Evolutionary conservation across 2,888 invertebrate genomes (phyloP).

Genomic region (Onthophagus sagittarius): DNA sequence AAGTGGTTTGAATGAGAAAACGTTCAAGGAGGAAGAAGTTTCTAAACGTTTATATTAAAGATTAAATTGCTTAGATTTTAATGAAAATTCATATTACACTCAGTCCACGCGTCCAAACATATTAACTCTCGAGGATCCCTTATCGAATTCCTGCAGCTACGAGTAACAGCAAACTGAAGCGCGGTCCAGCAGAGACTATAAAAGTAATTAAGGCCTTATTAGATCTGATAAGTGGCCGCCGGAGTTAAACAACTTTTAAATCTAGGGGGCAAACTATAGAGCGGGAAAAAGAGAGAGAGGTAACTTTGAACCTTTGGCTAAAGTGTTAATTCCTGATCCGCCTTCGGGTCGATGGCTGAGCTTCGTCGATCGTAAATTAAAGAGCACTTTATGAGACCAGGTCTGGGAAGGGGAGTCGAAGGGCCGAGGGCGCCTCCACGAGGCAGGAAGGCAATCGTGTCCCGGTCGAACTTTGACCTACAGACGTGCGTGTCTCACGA

Average conservation of each 20-base stretch:
- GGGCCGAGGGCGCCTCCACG: background rate
- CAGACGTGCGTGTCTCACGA: constrained; percentile 11
- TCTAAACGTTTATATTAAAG: too few relatives aligned
- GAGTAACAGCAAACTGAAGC: background rate
- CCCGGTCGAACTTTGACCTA: constrained; percentile 7
- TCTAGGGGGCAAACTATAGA: constrained; percentile 1
- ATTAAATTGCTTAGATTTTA: background rate
- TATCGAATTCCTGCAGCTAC: background rate
- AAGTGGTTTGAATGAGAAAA: too few relatives aligned
- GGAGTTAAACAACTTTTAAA: constrained; percentile 11
- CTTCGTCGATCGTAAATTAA: constrained; percentile 4
- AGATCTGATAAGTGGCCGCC: constrained; percentile 8
- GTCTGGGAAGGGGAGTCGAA: background rate
- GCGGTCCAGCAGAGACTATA: constrained; percentile 3
- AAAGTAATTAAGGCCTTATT: constrained; percentile 13
- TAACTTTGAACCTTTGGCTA: background rate
- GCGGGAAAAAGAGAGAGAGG: background rate
- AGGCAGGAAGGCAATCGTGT: background rate
- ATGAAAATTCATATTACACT: background rate
- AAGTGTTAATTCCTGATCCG: constrained; percentile 10
- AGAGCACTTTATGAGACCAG: background rate
- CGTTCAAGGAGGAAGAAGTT: too few relatives aligned
- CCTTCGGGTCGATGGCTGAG: background rate
- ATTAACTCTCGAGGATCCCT: background rate
- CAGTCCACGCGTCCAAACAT: background rate